phyloP scores from a whole-genome alignment of 2,888 invertebrate genomes.

The Cyrtodaria siliqua region DNA sequence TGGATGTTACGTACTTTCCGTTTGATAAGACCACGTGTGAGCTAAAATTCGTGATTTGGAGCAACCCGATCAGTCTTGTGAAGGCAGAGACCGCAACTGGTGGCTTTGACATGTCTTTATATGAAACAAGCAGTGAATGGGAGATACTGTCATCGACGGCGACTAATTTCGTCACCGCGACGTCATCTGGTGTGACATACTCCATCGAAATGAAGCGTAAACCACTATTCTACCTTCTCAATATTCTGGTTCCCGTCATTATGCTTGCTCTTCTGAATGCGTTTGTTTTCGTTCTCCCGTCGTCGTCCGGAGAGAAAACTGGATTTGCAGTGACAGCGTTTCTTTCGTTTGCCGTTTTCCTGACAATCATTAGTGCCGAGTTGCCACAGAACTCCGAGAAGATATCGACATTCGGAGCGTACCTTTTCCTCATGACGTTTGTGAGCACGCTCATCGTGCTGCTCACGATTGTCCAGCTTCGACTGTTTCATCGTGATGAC shows the following conservation, averaged over 20 bases:
- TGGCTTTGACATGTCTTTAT: slow-evolving; percentile 28
- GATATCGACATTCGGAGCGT: slow-evolving; percentile 56
- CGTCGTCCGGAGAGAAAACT: slow-evolving; percentile 46
- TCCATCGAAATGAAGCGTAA: slow-evolving; percentile 49
- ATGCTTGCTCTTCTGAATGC: slow-evolving; percentile 55
- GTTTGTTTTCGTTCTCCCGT: slow-evolving; percentile 58
- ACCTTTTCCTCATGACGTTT: slow-evolving; percentile 56
- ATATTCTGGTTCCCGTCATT: slow-evolving; percentile 60
- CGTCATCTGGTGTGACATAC: slow-evolving; percentile 48
- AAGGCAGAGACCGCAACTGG: slow-evolving; percentile 34
- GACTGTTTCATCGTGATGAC: slow-evolving; percentile 35
- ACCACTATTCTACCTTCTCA: slow-evolving; percentile 58
- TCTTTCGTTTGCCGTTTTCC: slow-evolving; percentile 57
- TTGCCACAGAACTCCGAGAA: too few relatives aligned
- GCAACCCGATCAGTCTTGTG: slow-evolving; percentile 49
- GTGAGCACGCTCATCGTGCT: slow-evolving; percentile 51
- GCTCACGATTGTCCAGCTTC: slow-evolving; percentile 47
- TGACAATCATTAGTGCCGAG: slow-evolving; percentile 56
- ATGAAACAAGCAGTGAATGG: slow-evolving; percentile 53
- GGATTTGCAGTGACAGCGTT: slow-evolving; percentile 54
- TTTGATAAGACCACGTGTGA: slow-evolving; percentile 67
- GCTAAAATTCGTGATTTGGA: slow-evolving; percentile 67
- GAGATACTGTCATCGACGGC: slow-evolving; percentile 21
- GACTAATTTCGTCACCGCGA: slow-evolving; percentile 19
- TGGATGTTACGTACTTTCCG: slow-evolving; percentile 66